Conservation (phyloP, 37 sponge, comb jelly and placozoan genomes). For the Diacarnus erythraeanus region DNA sequence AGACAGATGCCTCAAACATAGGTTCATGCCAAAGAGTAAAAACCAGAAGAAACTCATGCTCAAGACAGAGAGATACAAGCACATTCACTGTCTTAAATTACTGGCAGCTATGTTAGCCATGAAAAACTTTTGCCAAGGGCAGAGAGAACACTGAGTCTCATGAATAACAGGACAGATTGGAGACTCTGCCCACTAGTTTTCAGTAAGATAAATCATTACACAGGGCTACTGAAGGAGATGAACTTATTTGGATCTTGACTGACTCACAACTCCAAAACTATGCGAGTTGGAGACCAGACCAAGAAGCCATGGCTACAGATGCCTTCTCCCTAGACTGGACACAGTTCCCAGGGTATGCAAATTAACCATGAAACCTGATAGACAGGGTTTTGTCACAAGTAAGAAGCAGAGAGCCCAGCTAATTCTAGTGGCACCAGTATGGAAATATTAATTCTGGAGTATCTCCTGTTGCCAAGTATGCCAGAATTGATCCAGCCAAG, state of each 20-base stretch:
- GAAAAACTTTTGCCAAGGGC: slow-evolving; percentile 14
- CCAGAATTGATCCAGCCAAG: no score
- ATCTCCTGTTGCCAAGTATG: no score
- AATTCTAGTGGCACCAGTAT: no score
- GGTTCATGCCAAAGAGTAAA: slow-evolving; percentile 22
- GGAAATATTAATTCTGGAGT: no score
- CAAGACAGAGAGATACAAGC: slow-evolving; percentile 23
- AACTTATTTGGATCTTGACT: slow-evolving; percentile 41
- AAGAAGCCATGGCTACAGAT: slow-evolving; percentile 41
- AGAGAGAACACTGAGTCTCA: background rate
- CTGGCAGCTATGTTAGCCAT: slow-evolving; percentile 52
- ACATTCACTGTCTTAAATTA: slow-evolving; percentile 67
- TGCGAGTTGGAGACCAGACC: slow-evolving; percentile 48
- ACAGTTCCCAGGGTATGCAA: slow-evolving; percentile 16
- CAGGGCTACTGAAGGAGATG: slow-evolving; percentile 17
- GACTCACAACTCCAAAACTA: slow-evolving; percentile 11
- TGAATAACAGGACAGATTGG: slow-evolving; percentile 41
- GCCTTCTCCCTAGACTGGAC: slow-evolving; percentile 36
- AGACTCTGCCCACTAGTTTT: slow-evolving; percentile 27
- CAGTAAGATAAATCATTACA: background rate
- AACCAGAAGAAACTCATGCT: slow-evolving; percentile 60
- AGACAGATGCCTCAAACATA: slow-evolving; percentile 44
- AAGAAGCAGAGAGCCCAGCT: background rate
- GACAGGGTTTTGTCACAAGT: slow-evolving; percentile 16
- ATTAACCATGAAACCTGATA: slow-evolving; percentile 40